Percentiles rank a stretch among this genome's conserved stretches.
phyloP scores from a whole-genome alignment of 2,888 invertebrate genomes.

The Xanthia icteritia region DNA sequence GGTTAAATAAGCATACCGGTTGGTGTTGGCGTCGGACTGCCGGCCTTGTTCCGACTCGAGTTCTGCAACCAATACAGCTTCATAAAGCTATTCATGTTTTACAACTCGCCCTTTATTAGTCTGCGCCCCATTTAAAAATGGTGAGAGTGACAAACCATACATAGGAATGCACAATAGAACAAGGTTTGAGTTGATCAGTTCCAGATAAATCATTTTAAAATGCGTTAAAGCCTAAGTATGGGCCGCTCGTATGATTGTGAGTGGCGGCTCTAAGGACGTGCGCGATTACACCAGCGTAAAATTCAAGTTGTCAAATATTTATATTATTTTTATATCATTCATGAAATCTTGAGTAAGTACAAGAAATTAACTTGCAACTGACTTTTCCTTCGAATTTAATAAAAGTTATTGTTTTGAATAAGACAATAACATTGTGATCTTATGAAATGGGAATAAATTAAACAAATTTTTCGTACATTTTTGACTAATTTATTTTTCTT shows the following conservation, averaged over 20 bases:
- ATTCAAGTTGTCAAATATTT: background rate
- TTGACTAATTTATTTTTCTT: slow-evolving; percentile 18
- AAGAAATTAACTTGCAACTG: background rate
- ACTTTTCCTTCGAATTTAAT: background rate
- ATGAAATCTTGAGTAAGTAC: background rate
- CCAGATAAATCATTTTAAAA: slow-evolving; percentile 10
- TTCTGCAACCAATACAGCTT: slow-evolving; percentile 89
- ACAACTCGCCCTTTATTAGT: slow-evolving; percentile 24
- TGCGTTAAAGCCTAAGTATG: background rate
- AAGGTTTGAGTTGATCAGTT: slow-evolving; percentile 60
- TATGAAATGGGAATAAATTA: slow-evolving; percentile 5
- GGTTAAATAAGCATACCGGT: slow-evolving; percentile 78
- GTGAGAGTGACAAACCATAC: background rate
- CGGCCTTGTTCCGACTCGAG: slow-evolving; percentile 78
- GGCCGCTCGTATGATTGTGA: background rate
- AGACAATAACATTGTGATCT: background rate
- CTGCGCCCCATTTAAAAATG: slow-evolving; percentile 9
- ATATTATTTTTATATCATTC: background rate
- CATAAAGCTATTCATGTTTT: slow-evolving; percentile 75
- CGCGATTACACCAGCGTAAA: background rate
- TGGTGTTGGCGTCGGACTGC: slow-evolving; percentile 69
- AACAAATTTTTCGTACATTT: background rate
- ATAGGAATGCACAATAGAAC: slow-evolving; percentile 37
- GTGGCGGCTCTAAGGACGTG: background rate
- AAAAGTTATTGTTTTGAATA: background rate